phyloP scores from a whole-genome alignment of 2,113 vertebrate species.

The Cranoglanis bouderius region DNA sequence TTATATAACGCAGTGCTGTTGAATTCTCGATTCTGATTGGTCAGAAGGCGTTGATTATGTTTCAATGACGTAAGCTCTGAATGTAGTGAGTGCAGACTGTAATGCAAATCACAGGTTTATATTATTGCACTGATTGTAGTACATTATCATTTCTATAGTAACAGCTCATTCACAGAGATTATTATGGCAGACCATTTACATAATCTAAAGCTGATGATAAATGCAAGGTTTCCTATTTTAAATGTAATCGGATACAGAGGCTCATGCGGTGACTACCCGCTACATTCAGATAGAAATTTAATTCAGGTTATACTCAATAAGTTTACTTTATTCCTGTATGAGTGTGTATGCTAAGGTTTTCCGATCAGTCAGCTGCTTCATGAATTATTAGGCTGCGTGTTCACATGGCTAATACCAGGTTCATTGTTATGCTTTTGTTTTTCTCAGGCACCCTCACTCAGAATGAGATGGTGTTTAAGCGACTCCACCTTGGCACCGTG shows the following conservation, averaged over 20 bases:
- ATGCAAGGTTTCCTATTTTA: neutral
- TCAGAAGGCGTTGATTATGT: neutral
- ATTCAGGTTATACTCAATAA: neutral
- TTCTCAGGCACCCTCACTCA: constrained; percentile 89
- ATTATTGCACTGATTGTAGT: neutral
- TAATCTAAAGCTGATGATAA: neutral
- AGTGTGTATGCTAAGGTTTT: neutral
- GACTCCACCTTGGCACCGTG: constrained; percentile 94
- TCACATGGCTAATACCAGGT: neutral
- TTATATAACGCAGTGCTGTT: neutral
- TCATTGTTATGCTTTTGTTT: neutral
- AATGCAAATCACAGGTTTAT: neutral
- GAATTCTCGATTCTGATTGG: neutral
- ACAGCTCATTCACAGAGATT: neutral
- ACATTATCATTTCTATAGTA: neutral
- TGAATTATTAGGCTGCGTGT: neutral
- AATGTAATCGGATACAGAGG: neutral
- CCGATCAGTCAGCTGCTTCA: neutral
- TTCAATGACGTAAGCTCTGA: no score
- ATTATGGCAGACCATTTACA: neutral
- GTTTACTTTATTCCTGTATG: neutral
- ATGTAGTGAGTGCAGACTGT: neutral
- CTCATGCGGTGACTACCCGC: neutral
- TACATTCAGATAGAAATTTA: neutral
- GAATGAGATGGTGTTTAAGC: constrained; percentile 97